Evolutionary conservation across 2,113 vertebrate genomes (phyloP).

Genomic region (Sorex fumeus): DNA sequence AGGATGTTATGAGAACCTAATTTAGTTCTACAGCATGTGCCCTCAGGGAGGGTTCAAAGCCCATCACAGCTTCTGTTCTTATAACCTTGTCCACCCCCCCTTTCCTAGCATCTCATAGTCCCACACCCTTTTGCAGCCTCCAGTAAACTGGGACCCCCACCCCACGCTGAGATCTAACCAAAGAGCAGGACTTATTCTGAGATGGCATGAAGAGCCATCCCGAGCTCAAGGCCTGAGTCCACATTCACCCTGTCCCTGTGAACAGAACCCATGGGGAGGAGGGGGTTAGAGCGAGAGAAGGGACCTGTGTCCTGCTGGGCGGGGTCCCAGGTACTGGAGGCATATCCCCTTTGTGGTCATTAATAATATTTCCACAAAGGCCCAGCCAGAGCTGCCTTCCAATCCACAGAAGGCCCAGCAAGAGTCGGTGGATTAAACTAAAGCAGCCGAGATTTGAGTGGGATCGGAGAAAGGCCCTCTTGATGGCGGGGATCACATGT

Average conservation of each 20-base stretch:
- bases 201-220: background rate
- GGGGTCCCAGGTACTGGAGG: background rate
- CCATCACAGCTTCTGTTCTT: too few species aligned
- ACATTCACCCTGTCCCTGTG: fast-evolving
- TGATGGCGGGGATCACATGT: background rate
- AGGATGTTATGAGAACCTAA: background rate
- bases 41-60: background rate
- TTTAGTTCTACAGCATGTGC: background rate
- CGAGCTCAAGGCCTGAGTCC: background rate
- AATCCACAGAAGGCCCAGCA: slow-evolving; percentile 20
- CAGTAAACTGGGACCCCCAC: background rate
- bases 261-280: background rate
- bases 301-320: background rate
- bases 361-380: background rate
- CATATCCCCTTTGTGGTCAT: background rate
- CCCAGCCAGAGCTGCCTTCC: background rate
- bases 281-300: too few species aligned
- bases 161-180: background rate
- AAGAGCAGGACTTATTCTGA: background rate
- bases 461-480: slow-evolving; percentile 1
- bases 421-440: slow-evolving; percentile 25
- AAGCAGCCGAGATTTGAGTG: slow-evolving; percentile 60
- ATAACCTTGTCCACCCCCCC: fast-evolving
- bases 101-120: background rate
- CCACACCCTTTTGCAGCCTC: background rate